Conservation (phyloP, 37 sponge, comb jelly and placozoan genomes). For the Tethya wilhelma region DNA sequence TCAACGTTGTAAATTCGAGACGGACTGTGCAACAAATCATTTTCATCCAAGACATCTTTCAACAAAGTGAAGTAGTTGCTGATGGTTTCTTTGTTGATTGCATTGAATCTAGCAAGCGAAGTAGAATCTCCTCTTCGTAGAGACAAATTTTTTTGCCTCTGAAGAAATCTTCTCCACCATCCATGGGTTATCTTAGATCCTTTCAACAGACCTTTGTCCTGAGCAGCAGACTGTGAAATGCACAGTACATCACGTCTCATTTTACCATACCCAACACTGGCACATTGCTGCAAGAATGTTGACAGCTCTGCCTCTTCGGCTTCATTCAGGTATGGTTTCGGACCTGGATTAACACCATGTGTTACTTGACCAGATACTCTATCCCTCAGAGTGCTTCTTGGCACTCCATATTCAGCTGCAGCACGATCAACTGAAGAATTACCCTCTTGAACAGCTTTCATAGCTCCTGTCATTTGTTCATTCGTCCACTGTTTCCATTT, state of each 20-base stretch:
- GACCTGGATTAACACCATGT: background rate
- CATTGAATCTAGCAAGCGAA: slow-evolving; percentile 27
- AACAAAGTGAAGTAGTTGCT: slow-evolving; percentile 44
- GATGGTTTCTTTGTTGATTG: slow-evolving; percentile 34
- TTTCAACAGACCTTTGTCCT: background rate
- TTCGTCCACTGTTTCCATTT: slow-evolving; percentile 4
- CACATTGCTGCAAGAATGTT: background rate
- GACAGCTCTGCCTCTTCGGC: slow-evolving; percentile 7
- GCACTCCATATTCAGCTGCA: slow-evolving; percentile 10
- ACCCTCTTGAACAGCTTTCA: background rate
- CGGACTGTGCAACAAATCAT: slow-evolving; percentile 42
- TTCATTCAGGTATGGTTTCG: background rate
- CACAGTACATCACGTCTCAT: background rate
- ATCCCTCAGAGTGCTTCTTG: background rate
- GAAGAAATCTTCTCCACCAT: slow-evolving; percentile 12
- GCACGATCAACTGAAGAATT: background rate
- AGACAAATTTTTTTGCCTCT: slow-evolving; percentile 8
- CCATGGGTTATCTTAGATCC: background rate
- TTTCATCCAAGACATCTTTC: slow-evolving; percentile 9
- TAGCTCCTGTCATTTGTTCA: background rate
- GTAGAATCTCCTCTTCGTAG: slow-evolving; percentile 36
- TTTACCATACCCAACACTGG: background rate
- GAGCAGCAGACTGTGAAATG: background rate
- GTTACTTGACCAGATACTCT: slow-evolving; percentile 6
- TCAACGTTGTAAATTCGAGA: slow-evolving; percentile 54